Evolutionary conservation across 2,113 vertebrate species (phyloP), one percentile per base, ranked within the genome.

Genomic region (Romanogobio albipinnatus): DNA sequence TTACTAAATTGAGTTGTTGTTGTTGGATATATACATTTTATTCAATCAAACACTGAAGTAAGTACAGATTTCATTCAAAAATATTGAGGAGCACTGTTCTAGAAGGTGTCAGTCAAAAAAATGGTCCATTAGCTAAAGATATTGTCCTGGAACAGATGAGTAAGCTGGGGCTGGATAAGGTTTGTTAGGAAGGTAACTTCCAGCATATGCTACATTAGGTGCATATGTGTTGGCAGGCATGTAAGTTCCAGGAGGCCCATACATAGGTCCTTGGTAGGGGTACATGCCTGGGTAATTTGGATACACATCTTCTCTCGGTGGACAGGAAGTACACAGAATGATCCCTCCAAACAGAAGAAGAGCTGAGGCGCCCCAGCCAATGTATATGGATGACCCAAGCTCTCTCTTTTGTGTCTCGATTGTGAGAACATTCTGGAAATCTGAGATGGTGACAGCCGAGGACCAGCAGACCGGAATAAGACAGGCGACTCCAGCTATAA

Each of bases 381-480:
- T 93, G 87, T 95, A 96, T 58, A 96, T 92, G 24, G 92, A 78
- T 0, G 92, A 86, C 9, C 95, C 95, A 0, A 96, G 13, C 61
- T 96, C 95, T 24, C 95, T 91, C 85, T 56, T 91, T 87, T 93
- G 92, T 0, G 92, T 89, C 8, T 87, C 49, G 0, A 93, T 45
- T 11, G 88, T 89, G 71, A 92, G 3, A 1, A 88, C 14, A 86
- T 76, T 95, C 43, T 53, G 1, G 39, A 88, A 96, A 88, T 96
- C 94, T 1, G 88, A 64, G 90, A 96, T 91, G 87, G 93, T 95
- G 87, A 88, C 74, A 36, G 92, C 86, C 0, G 94, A 90, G 0
- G 94, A 94, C 95, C 94, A 95, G 90, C 87, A 91, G 61, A 93
- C 90, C 0, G 95, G 95, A 78, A 96, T 91, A 29, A 95, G 91